Conservation (phyloP, 2,888 invertebrate genomes). For the Agelastica alni region DNA sequence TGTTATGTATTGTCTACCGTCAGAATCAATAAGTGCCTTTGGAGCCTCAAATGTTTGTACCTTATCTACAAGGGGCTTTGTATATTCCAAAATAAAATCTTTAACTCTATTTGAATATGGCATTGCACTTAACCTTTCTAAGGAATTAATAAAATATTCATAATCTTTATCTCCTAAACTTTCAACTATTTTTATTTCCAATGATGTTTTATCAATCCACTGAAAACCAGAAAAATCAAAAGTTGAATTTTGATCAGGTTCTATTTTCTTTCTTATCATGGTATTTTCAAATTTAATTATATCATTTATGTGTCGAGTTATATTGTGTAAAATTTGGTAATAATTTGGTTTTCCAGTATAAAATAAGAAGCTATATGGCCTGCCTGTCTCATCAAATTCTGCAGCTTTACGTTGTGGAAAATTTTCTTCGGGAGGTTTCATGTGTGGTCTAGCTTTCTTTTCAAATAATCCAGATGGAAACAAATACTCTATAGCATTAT, state of each 20-base stretch:
- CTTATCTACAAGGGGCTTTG: constrained; percentile 65
- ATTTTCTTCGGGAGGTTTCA: constrained; percentile 89
- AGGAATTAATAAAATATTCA: constrained; percentile 69
- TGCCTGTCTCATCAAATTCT: constrained; percentile 87
- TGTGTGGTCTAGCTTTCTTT: constrained; percentile 80
- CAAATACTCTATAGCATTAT: constrained; percentile 89
- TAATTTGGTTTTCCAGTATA: constrained; percentile 90
- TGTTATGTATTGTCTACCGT: constrained; percentile 73
- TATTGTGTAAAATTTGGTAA: constrained; percentile 77
- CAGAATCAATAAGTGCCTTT: constrained; percentile 69
- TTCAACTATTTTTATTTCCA: constrained; percentile 72
- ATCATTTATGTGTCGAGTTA: constrained; percentile 69
- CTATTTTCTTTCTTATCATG: constrained; percentile 66
- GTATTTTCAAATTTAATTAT: constrained; percentile 73
- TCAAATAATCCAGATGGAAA: constrained; percentile 94
- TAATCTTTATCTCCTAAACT: constrained; percentile 70
- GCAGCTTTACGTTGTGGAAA: constrained; percentile 84
- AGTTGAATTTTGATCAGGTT: constrained; percentile 64
- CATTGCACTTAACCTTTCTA: constrained; percentile 72
- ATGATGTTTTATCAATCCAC: constrained; percentile 69
- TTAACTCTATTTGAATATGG: constrained; percentile 72
- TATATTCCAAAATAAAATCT: constrained; percentile 75
- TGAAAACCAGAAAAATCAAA: constrained; percentile 62
- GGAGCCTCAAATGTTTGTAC: constrained; percentile 66
- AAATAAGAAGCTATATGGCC: constrained; percentile 89